Base-by-base conservation (phyloP, 2,888 invertebrate species). In the Hipparchia sbordonii region DNA sequence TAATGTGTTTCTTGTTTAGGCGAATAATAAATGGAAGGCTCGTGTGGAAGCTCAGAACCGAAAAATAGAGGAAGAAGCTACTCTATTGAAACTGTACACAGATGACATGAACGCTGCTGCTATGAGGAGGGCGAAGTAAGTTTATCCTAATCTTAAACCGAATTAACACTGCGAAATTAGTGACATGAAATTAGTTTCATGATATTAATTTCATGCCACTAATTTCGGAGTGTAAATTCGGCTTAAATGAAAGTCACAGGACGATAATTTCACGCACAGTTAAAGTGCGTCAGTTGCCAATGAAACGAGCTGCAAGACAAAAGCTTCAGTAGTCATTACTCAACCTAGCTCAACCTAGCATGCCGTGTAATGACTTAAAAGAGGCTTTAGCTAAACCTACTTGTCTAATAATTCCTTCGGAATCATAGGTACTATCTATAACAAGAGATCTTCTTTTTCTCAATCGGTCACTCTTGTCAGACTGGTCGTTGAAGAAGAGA, bases 51-150 rank as follows among this genome's bases (percentile, higher is more conserved):
- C 86, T 0, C 93, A 94, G 76, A 92, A 91, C 66, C 81, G 79
- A 65, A 93, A 93, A 79, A 87, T 94, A 61, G 88, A 88, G 75
- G 88, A 92, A 77, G 89, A 93, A 72, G 82, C 85, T 3, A 56
- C 90, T 0, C 86, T 94, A 0, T 81, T 93, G 6, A 89, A 88
- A 77, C 66, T 93, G 10, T 93, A 93, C 77, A 80, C 86, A 0
- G 93, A 92, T 51, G 92, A 93, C 61, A 91, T 92, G 91, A 67
- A 80, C 0, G 89, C 92, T 1, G 85, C 84, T 0, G 85, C 92
- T 1, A 77, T 10, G 59, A 85, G 90, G 72, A 84, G 93, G 76
- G 74, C 76, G 0, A 92, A 86, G 93, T 92, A 82, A 82, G 81
- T 57, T 57, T 6, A 13, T 7, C 23, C 23, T 23, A 23, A 23